Base-by-base conservation (phyloP, 37 sponge, comb jelly and placozoan genomes). In the Trichoplax adhaerens region DNA sequence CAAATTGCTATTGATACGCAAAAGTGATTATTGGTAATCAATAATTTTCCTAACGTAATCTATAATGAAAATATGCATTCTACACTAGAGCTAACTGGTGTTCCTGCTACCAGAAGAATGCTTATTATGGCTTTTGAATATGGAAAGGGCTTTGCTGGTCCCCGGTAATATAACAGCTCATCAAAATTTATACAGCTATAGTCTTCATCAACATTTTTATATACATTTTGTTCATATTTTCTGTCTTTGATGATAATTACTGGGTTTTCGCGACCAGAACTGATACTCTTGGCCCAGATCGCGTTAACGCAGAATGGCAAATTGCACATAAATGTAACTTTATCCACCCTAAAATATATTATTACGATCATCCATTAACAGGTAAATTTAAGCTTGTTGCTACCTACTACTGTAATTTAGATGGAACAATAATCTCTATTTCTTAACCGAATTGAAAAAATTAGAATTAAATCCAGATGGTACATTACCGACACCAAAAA, bases 271-370 rank as follows among this genome's bases (percentile, higher is more conserved):
- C 29, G 29, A 29, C 29, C 29, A 29, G 29, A 29, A 29, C 29
- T 29, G 29, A 29, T 29, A 29, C 29, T 29, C 29, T 29, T 29
- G 29, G 29, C 29, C 29, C 29, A 29, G 29, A 29, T 29, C 29
- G 29, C 29, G 29, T 29, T 29, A 29, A 29, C 29, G 29, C 29
- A 29, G 29, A 89, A 63, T 80, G 84, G 0, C 5, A 64, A 4
- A 49, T 64, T 1, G 91, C 85, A 4, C 87, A 94, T 68, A 69
- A 73, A 52, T 85, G 95, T 75, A 94, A 94, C 80, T 94, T 94
- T 74, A 84, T 94, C 48, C 95, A 94, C 57, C 96, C 96, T 57
- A 88, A 90, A 0, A 50, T 95, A 65, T 95, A 90, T 78, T 84
- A 95, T 78, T 95, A 91, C 65, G 72, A 81, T 4, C 49, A 29